Evolutionary conservation across 1,140 invertebrate genomes (phyloP).

Genomic region (Pectinophora gossypiella): DNA sequence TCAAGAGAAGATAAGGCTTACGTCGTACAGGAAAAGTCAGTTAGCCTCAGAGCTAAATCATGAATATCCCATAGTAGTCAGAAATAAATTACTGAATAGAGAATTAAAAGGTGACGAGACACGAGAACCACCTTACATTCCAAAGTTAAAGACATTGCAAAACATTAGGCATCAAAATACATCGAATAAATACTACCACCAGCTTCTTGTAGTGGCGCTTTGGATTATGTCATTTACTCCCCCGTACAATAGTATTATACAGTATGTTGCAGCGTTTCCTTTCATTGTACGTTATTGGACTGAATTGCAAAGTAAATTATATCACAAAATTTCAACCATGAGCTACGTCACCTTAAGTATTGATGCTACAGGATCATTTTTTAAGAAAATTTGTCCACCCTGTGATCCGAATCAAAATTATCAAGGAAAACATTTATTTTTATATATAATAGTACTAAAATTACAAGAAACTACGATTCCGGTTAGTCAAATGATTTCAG

Average conservation of each 20-base stretch:
- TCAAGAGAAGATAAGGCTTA: neutral
- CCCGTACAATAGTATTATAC: neutral
- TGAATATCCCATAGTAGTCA: neutral
- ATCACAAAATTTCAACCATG: neutral
- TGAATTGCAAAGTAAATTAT: neutral
- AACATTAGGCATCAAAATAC: neutral
- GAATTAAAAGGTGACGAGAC: neutral
- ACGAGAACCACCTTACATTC: too few relatives aligned
- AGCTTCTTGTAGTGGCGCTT: neutral
- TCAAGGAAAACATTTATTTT: neutral
- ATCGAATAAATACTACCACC: neutral
- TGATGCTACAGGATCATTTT: slow-evolving; percentile 1
- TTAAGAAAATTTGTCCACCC: neutral
- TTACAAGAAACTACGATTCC: neutral
- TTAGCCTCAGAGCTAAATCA: neutral
- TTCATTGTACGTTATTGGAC: neutral
- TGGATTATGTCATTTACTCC: slow-evolving; percentile 1
- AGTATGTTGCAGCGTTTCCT: neutral
- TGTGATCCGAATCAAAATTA: neutral
- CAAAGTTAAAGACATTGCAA: neutral
- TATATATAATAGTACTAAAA: neutral
- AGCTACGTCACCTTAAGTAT: neutral
- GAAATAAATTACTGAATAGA: slow-evolving; percentile 1
- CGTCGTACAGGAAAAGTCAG: neutral
- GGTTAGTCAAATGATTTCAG: neutral